A percentile compares a stretch with the other conserved stretches of the same genome.
These are phyloP conservation scores for Furnarius figulus DNA, from an alignment of 2,113 vertebrate species.

Conservation along the genomic window DNA sequence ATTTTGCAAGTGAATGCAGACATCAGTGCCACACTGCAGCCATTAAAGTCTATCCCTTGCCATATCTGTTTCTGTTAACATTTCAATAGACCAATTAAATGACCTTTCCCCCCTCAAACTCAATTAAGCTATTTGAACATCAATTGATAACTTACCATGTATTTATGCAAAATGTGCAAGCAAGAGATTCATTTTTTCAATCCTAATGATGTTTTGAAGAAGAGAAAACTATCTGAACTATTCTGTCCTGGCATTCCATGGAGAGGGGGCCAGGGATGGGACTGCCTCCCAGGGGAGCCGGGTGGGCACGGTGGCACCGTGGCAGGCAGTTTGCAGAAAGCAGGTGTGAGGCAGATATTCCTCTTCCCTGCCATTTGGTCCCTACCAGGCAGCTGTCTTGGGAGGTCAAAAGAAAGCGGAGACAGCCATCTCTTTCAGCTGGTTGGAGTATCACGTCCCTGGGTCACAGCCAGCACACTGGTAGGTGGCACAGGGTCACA, in stretches of 20 bases:
- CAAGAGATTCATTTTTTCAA: conserved; percentile 65
- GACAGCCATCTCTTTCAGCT: conserved; percentile 11
- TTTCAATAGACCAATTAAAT: conserved; percentile 95
- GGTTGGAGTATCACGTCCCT: conserved; percentile 19
- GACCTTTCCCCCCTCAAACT: conserved; percentile 85
- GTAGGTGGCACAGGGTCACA: conserved; percentile 52
- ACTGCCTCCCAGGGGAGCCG: neutral
- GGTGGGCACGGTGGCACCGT: neutral
- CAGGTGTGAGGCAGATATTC: conserved; percentile 46
- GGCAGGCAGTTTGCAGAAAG: neutral
- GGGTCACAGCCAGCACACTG: conserved; percentile 40
- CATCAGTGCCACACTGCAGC: conserved; percentile 85
- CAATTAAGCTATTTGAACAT: conserved; percentile 86
- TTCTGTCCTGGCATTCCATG: conserved; percentile 50
- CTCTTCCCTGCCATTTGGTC: conserved; percentile 29
- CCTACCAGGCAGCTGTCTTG: conserved; percentile 42
- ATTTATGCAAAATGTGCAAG: conserved; percentile 77
- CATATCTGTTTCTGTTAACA: conserved; percentile 92
- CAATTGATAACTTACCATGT: conserved; percentile 84
- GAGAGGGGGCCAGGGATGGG: neutral
- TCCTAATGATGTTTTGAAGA: conserved; percentile 66
- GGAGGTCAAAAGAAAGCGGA: neutral
- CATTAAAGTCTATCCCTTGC: conserved; percentile 89
- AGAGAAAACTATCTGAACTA: conserved; percentile 59
- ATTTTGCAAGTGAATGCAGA: conserved; percentile 96